Conservation (phyloP, 2,888 invertebrate genomes). For the Drosophila kambysellisi region DNA sequence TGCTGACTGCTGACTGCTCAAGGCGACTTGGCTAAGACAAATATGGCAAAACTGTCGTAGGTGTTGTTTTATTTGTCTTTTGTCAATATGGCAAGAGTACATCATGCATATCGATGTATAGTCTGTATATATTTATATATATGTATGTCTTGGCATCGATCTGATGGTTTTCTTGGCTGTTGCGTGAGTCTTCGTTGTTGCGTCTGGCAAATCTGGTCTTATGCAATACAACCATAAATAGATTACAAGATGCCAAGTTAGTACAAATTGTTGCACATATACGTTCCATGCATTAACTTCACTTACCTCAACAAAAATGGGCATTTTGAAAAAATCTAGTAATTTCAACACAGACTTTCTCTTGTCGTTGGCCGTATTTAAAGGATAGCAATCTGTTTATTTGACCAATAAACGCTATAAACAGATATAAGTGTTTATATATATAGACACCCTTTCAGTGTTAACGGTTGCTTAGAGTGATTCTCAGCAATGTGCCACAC, state of each 20-base stretch:
- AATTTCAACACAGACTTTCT: conserved; percentile 1
- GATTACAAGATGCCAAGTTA: conserved; percentile 6
- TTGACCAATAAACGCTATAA: neutral
- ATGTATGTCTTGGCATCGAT: conserved; percentile 4
- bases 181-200: conserved; percentile 31
- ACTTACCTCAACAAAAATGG: neutral
- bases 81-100: conserved; percentile 12
- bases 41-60: conserved; percentile 72
- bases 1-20: conserved; percentile 49
- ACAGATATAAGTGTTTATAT: neutral
- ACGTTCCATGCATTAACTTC: neutral
- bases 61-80: conserved; percentile 47
- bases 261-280: neutral
- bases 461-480: neutral
- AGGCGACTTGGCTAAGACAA: conserved; percentile 63
- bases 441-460: neutral
- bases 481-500: neutral
- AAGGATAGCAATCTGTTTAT: neutral
- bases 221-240: conserved; percentile 32
- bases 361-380: neutral
- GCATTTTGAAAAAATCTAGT: neutral
- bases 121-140: conserved; percentile 3
- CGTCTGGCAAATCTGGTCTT: conserved; percentile 23
- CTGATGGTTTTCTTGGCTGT: conserved; percentile 23
- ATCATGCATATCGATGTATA: conserved; percentile 12